phyloP scores from a whole-genome alignment of 2,797 vertebrate genomes.

The Urophycis tenuis region DNA sequence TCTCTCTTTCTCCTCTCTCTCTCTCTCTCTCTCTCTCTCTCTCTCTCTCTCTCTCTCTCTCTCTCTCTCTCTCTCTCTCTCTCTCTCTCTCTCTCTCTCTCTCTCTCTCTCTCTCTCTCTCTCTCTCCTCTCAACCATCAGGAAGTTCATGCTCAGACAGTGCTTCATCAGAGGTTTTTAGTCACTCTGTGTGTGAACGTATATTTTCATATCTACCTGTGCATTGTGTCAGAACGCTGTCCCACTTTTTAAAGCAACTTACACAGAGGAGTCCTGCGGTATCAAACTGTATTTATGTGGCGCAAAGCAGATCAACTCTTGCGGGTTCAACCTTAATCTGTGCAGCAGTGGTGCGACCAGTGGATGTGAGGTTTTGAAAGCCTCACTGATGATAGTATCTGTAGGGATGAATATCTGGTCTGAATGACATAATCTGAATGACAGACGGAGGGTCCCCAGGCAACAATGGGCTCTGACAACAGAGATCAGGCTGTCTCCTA shows the following conservation, averaged over 20 bases:
- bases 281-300: not conserved
- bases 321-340: not conserved
- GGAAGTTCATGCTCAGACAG: not conserved
- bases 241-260: not conserved
- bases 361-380: not conserved
- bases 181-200: not conserved
- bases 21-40: not conserved
- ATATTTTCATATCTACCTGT: not conserved
- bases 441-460: not conserved
- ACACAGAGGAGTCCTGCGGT: not conserved
- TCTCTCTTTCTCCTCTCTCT: not conserved
- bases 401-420: not conserved
- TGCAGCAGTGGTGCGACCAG: not conserved
- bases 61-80: not conserved
- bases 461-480: not conserved
- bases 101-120: not conserved
- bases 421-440: not conserved
- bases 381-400: not conserved
- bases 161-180: not conserved
- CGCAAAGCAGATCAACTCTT: not conserved
- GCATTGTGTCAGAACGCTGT: not conserved
- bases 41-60: not conserved
- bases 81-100: not conserved
- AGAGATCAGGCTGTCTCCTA: not conserved
- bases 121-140: slow-evolving; percentile 10